These are phyloP conservation scores for Drosophila lacicola DNA, from an alignment of 2,888 invertebrate genomes.

Conservation along the genomic window DNA sequence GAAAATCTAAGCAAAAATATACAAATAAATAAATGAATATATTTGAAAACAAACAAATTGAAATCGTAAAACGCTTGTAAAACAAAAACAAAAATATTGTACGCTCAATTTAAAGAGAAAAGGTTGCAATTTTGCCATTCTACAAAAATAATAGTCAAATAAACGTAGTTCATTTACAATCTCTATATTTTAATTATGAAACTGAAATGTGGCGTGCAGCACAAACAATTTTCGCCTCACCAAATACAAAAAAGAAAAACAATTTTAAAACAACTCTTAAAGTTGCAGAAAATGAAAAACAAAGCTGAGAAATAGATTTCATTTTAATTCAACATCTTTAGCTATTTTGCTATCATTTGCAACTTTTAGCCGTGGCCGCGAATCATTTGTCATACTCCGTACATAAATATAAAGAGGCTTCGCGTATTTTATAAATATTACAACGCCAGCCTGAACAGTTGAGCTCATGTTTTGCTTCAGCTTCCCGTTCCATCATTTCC, in stretches of 20 bases:
- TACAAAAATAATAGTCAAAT: too few species aligned
- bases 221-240: too few species aligned
- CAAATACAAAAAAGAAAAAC: too few species aligned
- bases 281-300: not conserved
- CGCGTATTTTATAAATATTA: conserved; percentile 38
- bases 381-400: conserved; percentile 29
- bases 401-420: conserved; percentile 11
- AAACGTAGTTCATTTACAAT: too few species aligned
- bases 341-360: conserved; percentile 10
- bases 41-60: not conserved
- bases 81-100: conserved; percentile 4
- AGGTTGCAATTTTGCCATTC: too few species aligned
- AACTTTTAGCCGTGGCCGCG: not conserved
- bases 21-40: not conserved
- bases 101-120: not conserved
- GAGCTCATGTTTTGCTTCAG: not conserved
- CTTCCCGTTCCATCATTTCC: conserved; percentile 14
- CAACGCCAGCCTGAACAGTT: conserved; percentile 14
- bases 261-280: too few species aligned
- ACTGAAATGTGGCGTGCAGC: not conserved
- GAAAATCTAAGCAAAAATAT: conserved; percentile 1
- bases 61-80: conserved; percentile 10
- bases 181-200: not conserved
- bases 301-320: not conserved
- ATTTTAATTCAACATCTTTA: not conserved